Evolutionary conservation across 1,140 invertebrate species (phyloP).

Genomic region (Drosophila ficusphila): DNA sequence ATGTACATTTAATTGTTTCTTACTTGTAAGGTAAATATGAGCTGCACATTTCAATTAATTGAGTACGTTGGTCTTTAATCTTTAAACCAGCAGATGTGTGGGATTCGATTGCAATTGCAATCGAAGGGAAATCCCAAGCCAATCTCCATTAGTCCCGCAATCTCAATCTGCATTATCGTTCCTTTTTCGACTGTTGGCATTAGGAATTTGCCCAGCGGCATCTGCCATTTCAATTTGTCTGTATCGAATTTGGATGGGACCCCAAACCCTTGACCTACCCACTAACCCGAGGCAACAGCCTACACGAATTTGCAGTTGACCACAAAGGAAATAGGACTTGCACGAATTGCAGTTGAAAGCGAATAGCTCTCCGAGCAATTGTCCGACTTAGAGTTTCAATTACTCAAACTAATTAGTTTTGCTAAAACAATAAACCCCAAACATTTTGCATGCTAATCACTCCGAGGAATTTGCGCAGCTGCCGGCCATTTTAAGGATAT

Average conservation of each 20-base stretch:
- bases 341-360: not conserved
- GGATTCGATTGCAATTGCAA: not conserved
- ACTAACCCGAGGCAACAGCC: constrained; percentile 4
- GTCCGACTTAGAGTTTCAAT: constrained; percentile 59
- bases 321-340: constrained; percentile 14
- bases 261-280: not conserved
- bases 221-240: constrained; percentile 29
- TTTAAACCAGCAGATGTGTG: too few species aligned
- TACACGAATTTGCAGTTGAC: constrained; percentile 17
- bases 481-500: constrained; percentile 25
- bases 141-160: not conserved
- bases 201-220: constrained; percentile 11
- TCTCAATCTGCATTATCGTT: constrained; percentile 8
- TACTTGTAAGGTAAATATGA: too few species aligned
- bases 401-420: constrained; percentile 80
- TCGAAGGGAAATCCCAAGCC: not conserved
- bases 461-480: constrained; percentile 59
- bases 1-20: too few species aligned
- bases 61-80: too few species aligned
- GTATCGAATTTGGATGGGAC: not conserved
- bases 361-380: constrained; percentile 9
- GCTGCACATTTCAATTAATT: too few species aligned
- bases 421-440: constrained; percentile 68
- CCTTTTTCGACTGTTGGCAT: constrained; percentile 2
- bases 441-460: constrained; percentile 70